These are phyloP conservation scores for Danaus melanippus DNA, from an alignment of 1,140 invertebrate species.

Conservation along the genomic window DNA sequence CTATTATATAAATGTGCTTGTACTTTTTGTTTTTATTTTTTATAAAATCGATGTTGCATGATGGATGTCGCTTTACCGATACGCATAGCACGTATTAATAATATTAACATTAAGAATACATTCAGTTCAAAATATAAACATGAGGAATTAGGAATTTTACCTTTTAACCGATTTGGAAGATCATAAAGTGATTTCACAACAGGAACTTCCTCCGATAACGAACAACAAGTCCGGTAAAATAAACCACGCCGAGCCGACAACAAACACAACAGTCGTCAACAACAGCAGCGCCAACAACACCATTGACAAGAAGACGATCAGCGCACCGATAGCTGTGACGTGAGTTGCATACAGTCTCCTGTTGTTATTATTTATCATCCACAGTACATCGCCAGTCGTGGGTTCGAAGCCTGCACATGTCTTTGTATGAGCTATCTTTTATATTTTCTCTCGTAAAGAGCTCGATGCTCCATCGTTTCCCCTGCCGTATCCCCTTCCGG, in stretches of 20 bases:
- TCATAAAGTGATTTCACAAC: slow-evolving; percentile 3
- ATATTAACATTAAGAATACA: slow-evolving; percentile 15
- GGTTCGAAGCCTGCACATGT: too few relatives aligned
- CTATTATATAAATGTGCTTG: slow-evolving; percentile 32
- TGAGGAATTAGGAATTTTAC: slow-evolving; percentile 6
- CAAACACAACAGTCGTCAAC: slow-evolving; percentile 30
- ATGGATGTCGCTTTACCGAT: slow-evolving; percentile 58
- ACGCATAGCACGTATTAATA: slow-evolving; percentile 55
- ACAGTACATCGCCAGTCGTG: too few relatives aligned
- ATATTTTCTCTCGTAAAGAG: too few relatives aligned
- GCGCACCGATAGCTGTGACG: slow-evolving; percentile 63
- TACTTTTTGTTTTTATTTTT: slow-evolving; percentile 34
- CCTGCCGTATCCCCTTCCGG: too few relatives aligned
- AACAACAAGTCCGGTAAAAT: slow-evolving; percentile 61
- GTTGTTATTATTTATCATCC: too few relatives aligned
- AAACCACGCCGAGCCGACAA: slow-evolving; percentile 37
- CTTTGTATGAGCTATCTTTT: too few relatives aligned
- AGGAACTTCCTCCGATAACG: slow-evolving; percentile 68
- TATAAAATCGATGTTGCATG: slow-evolving; percentile 57
- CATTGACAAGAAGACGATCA: slow-evolving; percentile 63
- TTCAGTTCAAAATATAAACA: slow-evolving; percentile 6
- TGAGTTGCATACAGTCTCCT: slow-evolving; percentile 26
- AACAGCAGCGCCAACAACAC: slow-evolving; percentile 68
- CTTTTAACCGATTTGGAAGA: slow-evolving; percentile 7
- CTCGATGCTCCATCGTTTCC: too few relatives aligned